Conservation (phyloP, 2,888 invertebrate genomes). For the Ormyrus rosae region DNA sequence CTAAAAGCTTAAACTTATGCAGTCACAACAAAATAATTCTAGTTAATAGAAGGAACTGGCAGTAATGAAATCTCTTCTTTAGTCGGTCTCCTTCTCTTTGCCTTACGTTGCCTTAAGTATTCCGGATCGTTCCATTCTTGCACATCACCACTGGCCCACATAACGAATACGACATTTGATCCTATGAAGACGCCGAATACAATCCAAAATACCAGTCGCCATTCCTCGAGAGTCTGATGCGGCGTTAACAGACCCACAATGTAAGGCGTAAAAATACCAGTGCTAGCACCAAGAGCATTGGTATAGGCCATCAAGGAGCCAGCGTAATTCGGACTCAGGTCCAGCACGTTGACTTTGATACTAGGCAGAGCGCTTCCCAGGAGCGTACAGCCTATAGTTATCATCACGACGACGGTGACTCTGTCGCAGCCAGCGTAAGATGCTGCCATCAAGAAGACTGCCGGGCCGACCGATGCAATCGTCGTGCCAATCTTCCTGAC, state of each 20-base stretch:
- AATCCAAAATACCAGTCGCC: slow-evolving; percentile 89
- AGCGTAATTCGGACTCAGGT: slow-evolving; percentile 76
- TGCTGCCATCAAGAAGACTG: slow-evolving; percentile 75
- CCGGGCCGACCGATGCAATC: slow-evolving; percentile 76
- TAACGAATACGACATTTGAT: slow-evolving; percentile 82
- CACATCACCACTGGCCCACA: slow-evolving; percentile 85
- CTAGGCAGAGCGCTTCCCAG: slow-evolving; percentile 77
- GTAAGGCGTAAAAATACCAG: slow-evolving; percentile 83
- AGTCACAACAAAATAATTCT: background rate
- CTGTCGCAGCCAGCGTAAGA: slow-evolving; percentile 76
- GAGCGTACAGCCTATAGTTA: slow-evolving; percentile 76
- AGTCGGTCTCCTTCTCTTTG: slow-evolving; percentile 45
- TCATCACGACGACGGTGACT: slow-evolving; percentile 71
- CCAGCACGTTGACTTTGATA: slow-evolving; percentile 76
- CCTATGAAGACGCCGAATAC: slow-evolving; percentile 82
- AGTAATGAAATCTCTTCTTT: slow-evolving; percentile 19
- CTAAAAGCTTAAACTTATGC: background rate
- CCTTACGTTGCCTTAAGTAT: slow-evolving; percentile 61
- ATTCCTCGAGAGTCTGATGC: slow-evolving; percentile 77
- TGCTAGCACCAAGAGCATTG: slow-evolving; percentile 83
- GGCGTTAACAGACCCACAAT: slow-evolving; percentile 81
- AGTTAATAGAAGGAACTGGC: background rate
- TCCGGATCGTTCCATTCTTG: slow-evolving; percentile 85
- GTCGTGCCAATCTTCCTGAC: slow-evolving; percentile 77
- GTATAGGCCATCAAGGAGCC: slow-evolving; percentile 76